Percentiles rank a stretch among this genome's conserved stretches.
These are phyloP conservation scores for Euphonia xanthogaster DNA, from an alignment of 2,797 vertebrate genomes.

Conservation along the genomic window DNA sequence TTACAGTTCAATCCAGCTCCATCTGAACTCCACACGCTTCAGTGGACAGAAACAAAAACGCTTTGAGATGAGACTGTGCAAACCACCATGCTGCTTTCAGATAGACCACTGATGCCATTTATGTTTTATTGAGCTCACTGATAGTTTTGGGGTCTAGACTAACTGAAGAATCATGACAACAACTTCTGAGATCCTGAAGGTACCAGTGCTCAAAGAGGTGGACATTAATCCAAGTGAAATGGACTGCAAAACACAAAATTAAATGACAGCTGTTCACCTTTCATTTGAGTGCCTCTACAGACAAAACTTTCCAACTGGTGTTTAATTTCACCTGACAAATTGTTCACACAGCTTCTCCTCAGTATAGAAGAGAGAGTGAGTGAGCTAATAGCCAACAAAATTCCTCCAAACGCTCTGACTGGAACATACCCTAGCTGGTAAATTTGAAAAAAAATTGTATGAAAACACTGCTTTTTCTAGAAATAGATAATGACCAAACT, in stretches of 20 bases:
- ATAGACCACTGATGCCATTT: not conserved
- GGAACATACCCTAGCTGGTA: not conserved
- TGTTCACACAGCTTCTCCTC: not conserved
- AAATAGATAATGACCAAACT: accelerated
- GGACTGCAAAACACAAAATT: not conserved
- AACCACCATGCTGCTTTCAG: not conserved
- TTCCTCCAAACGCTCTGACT: not conserved
- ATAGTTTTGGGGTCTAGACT: not conserved
- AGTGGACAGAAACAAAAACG: not conserved
- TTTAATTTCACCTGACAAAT: not conserved
- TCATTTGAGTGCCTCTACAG: not conserved
- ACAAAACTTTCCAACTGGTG: not conserved
- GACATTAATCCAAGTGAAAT: not conserved
- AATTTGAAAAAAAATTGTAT: not conserved
- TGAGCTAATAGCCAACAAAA: not conserved
- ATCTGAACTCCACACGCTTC: not conserved
- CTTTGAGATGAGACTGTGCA: not conserved
- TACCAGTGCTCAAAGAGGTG: not conserved
- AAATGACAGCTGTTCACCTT: not conserved
- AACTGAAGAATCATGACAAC: not conserved
- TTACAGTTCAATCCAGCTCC: not conserved
- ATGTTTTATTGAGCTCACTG: not conserved
- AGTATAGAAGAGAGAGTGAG: not conserved
- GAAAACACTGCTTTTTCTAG: accelerated
- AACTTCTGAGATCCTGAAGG: not conserved